Base-by-base conservation (phyloP, 2,113 vertebrate species). In the Formicarius rufipectus region DNA sequence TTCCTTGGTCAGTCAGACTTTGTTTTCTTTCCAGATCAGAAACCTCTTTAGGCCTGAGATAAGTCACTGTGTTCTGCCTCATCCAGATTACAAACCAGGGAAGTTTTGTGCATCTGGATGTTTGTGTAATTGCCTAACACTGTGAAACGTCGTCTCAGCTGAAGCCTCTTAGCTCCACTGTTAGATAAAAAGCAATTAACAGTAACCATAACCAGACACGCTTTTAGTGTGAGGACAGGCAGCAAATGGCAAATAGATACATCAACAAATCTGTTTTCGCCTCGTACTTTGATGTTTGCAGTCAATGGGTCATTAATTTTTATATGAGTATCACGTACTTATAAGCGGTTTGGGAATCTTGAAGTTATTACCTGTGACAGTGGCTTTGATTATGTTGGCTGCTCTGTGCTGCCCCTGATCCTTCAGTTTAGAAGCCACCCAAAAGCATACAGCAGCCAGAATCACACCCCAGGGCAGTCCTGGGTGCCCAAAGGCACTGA, bases 161-260 rank as follows among this genome's bases (percentile, higher is more conserved):
- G 87, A 91, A 94, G 76, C 75, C 85, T 90, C 87, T 87, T 83
- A 83, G 78, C 90, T 90, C 55, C 73, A n/a, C 67, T 74, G 35
- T 55, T 87, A 91, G 92, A 92, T 52, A 90, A 95, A 95, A 93
- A 78, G 86, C 94, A 95, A 96, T 97, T 97, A 95, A 95, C 93
- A 95, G 80, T 60, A 95, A 84, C 89, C 52, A 92, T 95, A 95
- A 96, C 79, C 90, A 94, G 95, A 94, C 96, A 69, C 82, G 56
- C 86, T 94, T 91, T 50, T 40, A 88, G 85, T 1, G 35, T 44
- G 85, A 95, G 85, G 68, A 85, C 79, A 66, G 45, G 71, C 93
- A 96, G 75, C 76, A 87, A 96, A 94, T 24, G 33, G 95, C 75
- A 90, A 92, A 90, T 49, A 90, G 76, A 92, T 59, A 64, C 53